A percentile compares a stretch with the other conserved stretches of the same genome.
These are phyloP conservation scores for Taphrorychus bicolor DNA, from an alignment of 2,888 invertebrate genomes.

Conservation along the genomic window DNA sequence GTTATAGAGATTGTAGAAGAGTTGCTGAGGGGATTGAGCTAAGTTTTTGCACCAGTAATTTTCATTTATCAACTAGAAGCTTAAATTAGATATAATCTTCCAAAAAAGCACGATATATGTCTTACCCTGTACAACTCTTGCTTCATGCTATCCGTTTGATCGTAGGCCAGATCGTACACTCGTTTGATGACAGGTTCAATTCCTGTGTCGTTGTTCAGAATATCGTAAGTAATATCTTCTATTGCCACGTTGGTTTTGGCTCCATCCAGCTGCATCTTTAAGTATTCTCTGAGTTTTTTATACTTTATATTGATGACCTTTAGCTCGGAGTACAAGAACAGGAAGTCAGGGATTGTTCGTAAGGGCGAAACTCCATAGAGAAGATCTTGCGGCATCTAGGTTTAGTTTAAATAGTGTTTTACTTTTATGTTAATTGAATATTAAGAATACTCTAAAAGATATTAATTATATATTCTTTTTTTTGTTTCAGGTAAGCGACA, in stretches of 20 bases:
- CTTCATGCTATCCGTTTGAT: slow-evolving; percentile 27
- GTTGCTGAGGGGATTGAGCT: slow-evolving; percentile 79
- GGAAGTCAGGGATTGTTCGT: slow-evolving; percentile 36
- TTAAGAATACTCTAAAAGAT: too few relatives aligned
- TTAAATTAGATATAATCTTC: background rate
- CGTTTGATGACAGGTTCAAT: slow-evolving; percentile 37
- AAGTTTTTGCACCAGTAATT: slow-evolving; percentile 65
- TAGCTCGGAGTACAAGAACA: slow-evolving; percentile 42
- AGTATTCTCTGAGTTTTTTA: slow-evolving; percentile 43
- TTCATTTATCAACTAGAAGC: slow-evolving; percentile 4
- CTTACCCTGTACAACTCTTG: slow-evolving; percentile 1
- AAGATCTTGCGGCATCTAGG: slow-evolving; percentile 44
- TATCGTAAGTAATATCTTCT: slow-evolving; percentile 41
- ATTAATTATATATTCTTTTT: background rate
- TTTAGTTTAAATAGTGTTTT: slow-evolving; percentile 9
- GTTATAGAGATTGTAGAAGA: slow-evolving; percentile 78
- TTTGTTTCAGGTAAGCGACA: background rate
- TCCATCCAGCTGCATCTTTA: background rate
- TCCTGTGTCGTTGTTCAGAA: slow-evolving; percentile 43
- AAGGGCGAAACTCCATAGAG: slow-evolving; percentile 37
- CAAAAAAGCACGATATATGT: background rate
- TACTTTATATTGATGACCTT: slow-evolving; percentile 41
- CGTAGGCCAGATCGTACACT: slow-evolving; percentile 40
- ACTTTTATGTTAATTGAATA: background rate
- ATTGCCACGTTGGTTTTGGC: slow-evolving; percentile 12